Percentiles rank a stretch among this genome's conserved stretches.
phyloP scores from a whole-genome alignment of 2,113 vertebrate genomes.

The Rhineura floridana region DNA sequence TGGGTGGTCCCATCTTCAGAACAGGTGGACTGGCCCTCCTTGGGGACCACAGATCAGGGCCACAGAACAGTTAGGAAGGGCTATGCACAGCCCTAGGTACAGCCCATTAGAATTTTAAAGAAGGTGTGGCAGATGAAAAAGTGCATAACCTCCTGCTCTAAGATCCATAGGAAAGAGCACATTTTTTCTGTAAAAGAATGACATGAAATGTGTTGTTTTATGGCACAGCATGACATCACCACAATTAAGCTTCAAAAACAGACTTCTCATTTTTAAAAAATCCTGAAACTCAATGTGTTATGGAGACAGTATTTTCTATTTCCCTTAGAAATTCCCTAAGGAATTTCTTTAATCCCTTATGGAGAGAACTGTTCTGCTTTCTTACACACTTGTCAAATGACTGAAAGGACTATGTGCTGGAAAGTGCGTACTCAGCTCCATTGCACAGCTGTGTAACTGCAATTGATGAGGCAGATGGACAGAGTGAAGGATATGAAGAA shows the following conservation, averaged over 20 bases:
- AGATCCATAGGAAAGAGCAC: neutral
- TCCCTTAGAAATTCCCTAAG: neutral
- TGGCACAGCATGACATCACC: neutral
- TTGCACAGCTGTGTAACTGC: neutral
- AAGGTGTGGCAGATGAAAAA: neutral
- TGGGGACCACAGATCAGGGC: too few species aligned
- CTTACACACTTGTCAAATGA: neutral
- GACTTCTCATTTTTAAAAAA: neutral
- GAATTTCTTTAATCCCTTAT: neutral
- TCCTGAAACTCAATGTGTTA: neutral
- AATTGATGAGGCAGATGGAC: constrained; percentile 4
- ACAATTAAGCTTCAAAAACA: neutral
- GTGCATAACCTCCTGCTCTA: neutral
- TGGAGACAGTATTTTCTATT: constrained; percentile 13
- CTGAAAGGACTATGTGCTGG: constrained; percentile 26
- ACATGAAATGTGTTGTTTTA: neutral
- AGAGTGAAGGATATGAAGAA: neutral
- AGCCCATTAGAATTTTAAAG: neutral
- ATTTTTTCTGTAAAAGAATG: neutral
- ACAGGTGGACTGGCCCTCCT: too few species aligned
- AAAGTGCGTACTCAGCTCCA: constrained; percentile 1
- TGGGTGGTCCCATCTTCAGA: too few species aligned
- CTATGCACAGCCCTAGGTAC: too few species aligned
- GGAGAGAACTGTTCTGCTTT: constrained; percentile 5
- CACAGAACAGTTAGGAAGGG: too few species aligned